A percentile compares a stretch with the other conserved stretches of the same genome.
These are phyloP conservation scores for Lota lota DNA, from an alignment of 2,113 vertebrate species.

Conservation along the genomic window DNA sequence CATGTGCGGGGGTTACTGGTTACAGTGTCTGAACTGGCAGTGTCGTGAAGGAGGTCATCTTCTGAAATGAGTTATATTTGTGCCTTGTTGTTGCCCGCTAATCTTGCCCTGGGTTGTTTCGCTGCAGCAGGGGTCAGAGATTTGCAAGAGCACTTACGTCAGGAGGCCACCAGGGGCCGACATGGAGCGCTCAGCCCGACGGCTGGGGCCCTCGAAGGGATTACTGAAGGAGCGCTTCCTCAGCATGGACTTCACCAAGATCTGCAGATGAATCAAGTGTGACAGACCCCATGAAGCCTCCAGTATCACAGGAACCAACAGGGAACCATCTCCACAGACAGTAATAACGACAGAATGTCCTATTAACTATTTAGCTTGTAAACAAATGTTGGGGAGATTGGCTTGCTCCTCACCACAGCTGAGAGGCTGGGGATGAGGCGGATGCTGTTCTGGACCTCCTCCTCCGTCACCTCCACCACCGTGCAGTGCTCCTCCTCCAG, in stretches of 20 bases:
- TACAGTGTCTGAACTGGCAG: too few species aligned
- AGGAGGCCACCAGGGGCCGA: constrained; percentile 89
- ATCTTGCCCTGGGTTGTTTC: background rate
- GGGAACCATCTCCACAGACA: too few species aligned
- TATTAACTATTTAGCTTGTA: background rate
- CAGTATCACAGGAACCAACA: too few species aligned
- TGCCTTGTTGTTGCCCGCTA: too few species aligned
- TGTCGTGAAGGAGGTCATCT: too few species aligned
- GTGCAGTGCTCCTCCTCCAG: constrained; percentile 92
- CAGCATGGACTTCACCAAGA: constrained; percentile 95
- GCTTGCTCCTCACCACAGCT: constrained; percentile 79
- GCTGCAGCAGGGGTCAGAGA: constrained; percentile 31
- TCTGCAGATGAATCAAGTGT: constrained; percentile 67
- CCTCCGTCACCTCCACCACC: constrained; percentile 88
- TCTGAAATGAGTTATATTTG: constrained; percentile 28
- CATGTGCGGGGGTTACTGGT: too few species aligned
- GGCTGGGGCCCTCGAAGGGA: constrained; percentile 82
- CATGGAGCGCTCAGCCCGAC: constrained; percentile 87
- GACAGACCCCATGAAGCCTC: background rate
- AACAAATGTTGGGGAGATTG: too few species aligned
- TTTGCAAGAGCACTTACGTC: constrained; percentile 77
- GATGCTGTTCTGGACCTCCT: constrained; percentile 93
- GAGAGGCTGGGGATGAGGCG: constrained; percentile 90
- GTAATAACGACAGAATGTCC: background rate
- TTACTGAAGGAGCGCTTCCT: constrained; percentile 95